These are phyloP conservation scores for Colossoma macropomum DNA, from an alignment of 2,113 vertebrate species.

Conservation along the genomic window DNA sequence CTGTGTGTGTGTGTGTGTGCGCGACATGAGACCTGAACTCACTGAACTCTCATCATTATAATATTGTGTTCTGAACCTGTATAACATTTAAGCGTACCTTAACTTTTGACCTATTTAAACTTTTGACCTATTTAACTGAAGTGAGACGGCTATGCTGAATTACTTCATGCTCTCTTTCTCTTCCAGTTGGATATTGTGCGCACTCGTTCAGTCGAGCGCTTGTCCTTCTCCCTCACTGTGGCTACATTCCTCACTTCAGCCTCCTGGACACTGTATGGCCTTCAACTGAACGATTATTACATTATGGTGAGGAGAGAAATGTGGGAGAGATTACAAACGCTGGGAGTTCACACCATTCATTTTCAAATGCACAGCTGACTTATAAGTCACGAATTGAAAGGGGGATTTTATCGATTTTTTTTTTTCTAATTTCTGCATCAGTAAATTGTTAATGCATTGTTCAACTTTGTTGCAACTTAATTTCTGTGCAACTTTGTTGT, in stretches of 20 bases:
- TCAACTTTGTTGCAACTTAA: too few species aligned
- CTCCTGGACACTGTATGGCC: slow-evolving; percentile 91
- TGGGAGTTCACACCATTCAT: not conserved
- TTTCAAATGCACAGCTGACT: too few species aligned
- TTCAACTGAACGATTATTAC: slow-evolving; percentile 82
- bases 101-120: not conserved
- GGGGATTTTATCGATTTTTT: too few species aligned
- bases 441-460: too few species aligned
- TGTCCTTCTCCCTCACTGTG: slow-evolving; percentile 89
- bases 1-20: not conserved
- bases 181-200: slow-evolving; percentile 82
- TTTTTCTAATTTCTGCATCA: too few species aligned
- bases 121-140: not conserved
- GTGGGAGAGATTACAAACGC: not conserved
- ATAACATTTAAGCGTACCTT: not conserved
- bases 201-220: slow-evolving; percentile 80
- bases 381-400: too few species aligned
- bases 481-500: too few species aligned
- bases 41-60: not conserved
- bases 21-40: not conserved
- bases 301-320: slow-evolving; percentile 79
- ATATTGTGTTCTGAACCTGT: not conserved
- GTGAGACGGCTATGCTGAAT: not conserved
- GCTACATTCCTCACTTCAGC: slow-evolving; percentile 88
- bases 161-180: not conserved